phyloP scores from a whole-genome alignment of 2,888 invertebrate genomes.

The Tiliacea citrago region DNA sequence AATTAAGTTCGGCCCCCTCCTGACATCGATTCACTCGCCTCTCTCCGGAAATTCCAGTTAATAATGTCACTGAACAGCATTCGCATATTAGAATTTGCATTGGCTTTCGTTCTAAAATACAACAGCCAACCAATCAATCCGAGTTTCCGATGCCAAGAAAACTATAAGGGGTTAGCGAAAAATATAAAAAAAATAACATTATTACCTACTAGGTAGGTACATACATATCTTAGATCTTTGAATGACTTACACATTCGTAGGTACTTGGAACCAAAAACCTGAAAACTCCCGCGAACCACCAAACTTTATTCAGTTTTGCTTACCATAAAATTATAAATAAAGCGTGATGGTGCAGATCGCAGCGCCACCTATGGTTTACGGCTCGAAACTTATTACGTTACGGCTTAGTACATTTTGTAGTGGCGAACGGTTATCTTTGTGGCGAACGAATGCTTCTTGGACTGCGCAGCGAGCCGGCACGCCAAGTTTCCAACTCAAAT shows the following conservation, averaged over 20 bases:
- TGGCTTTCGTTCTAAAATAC: not conserved
- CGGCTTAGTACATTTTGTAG: not conserved
- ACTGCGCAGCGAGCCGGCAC: not conserved
- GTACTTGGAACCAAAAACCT: not conserved
- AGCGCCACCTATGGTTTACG: slow-evolving; percentile 40
- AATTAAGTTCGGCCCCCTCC: slow-evolving; percentile 40
- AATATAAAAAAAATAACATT: too few species aligned
- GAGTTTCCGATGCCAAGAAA: not conserved
- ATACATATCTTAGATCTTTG: not conserved
- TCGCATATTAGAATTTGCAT: slow-evolving; percentile 11
- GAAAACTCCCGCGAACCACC: too few species aligned
- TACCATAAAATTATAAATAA: not conserved
- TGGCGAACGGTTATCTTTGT: not conserved
- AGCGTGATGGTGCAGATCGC: not conserved
- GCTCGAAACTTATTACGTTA: not conserved
- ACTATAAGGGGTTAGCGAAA: not conserved
- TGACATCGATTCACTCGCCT: slow-evolving; percentile 8
- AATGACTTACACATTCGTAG: not conserved
- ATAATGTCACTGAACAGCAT: slow-evolving; percentile 21
- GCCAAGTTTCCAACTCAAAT: not conserved
- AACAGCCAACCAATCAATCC: not conserved
- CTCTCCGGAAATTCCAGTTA: slow-evolving; percentile 40
- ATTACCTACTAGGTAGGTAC: too few species aligned
- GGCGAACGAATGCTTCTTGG: not conserved
- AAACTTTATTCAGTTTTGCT: not conserved